These are phyloP conservation scores for Ctena decussata DNA, from an alignment of 2,888 invertebrate species.

Conservation along the genomic window DNA sequence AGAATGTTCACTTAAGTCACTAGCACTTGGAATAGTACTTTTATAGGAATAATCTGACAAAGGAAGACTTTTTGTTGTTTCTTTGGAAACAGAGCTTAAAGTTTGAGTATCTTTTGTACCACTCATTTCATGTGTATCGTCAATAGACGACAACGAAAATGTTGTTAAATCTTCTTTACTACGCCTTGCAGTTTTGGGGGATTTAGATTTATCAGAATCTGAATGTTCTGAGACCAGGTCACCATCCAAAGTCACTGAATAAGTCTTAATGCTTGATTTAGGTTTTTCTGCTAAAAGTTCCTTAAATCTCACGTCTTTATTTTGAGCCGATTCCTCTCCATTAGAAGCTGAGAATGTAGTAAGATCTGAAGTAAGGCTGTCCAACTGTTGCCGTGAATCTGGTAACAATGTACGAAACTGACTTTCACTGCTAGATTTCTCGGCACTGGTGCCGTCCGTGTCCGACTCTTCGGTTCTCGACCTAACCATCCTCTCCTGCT, in stretches of 20 bases:
- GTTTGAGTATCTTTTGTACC: neutral
- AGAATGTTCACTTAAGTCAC: constrained; percentile 37
- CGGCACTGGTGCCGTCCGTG: neutral
- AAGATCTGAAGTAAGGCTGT: neutral
- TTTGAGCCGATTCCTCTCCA: constrained; percentile 50
- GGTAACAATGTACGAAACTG: neutral
- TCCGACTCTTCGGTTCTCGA: neutral
- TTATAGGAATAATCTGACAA: constrained; percentile 46
- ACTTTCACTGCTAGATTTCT: neutral
- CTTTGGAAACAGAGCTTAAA: constrained; percentile 32
- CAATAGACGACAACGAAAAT: constrained; percentile 23
- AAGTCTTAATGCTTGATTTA: constrained; percentile 50
- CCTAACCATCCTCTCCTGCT: neutral
- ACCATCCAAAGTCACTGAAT: constrained; percentile 54
- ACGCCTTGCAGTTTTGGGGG: neutral
- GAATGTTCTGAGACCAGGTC: constrained; percentile 61
- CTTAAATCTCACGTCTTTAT: constrained; percentile 53
- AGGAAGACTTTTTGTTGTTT: constrained; percentile 8
- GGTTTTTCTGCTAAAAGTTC: constrained; percentile 29
- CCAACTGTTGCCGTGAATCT: neutral
- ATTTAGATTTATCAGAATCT: constrained; percentile 44
- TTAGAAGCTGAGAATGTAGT: neutral
- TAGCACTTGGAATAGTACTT: constrained; percentile 44
- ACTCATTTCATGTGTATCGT: neutral
- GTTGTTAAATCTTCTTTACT: constrained; percentile 19